These are phyloP conservation scores for Mustelus asterias DNA, from an alignment of 2,113 vertebrate genomes.

Conservation along the genomic window DNA sequence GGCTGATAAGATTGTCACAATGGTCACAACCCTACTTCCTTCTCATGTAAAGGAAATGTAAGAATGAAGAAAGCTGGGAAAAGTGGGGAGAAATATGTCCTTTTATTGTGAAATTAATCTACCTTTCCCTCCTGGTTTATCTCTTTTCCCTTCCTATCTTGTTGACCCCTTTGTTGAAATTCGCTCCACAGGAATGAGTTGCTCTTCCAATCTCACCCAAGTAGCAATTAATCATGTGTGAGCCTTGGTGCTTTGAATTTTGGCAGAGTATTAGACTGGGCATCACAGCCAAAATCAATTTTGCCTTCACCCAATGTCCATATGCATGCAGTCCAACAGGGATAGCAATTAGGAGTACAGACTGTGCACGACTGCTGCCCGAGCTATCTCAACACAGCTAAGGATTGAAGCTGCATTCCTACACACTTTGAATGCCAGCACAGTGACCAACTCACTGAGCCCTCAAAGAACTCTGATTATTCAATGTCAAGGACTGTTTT, in stretches of 20 bases:
- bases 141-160: background rate
- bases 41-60: background rate
- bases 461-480: background rate
- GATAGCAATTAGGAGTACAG: background rate
- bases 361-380: background rate
- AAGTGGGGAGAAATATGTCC: background rate
- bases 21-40: background rate
- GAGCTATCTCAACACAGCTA: background rate
- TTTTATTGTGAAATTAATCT: background rate
- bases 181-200: background rate
- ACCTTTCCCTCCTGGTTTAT: background rate
- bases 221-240: background rate
- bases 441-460: background rate
- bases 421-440: background rate
- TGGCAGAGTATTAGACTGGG: background rate
- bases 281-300: background rate
- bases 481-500: background rate
- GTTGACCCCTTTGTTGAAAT: background rate
- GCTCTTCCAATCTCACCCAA: background rate
- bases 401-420: background rate
- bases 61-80: background rate
- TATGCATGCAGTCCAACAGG: background rate
- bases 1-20: too few relatives aligned
- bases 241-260: background rate
- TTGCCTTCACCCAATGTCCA: slow-evolving; percentile 8